Conservation (phyloP, 1,140 invertebrate genomes). For the Anadara kagoshimensis region DNA sequence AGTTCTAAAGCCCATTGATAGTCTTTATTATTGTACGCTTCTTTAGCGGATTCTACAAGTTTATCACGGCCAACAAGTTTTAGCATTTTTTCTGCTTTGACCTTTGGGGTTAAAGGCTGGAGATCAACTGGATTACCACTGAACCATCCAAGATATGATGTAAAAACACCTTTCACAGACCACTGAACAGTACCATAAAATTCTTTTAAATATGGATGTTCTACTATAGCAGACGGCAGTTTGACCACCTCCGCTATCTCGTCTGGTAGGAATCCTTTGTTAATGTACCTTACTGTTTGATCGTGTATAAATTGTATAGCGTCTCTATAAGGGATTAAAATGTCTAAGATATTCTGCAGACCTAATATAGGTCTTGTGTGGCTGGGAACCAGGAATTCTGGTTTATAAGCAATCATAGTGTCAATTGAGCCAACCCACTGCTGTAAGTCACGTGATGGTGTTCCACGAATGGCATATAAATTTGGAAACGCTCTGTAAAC, state of each 20-base stretch:
- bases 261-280: slow-evolving; percentile 51
- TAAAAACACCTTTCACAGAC: slow-evolving; percentile 62
- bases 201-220: slow-evolving; percentile 53
- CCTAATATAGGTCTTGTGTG: slow-evolving; percentile 61
- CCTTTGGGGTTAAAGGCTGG: slow-evolving; percentile 49
- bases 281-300: slow-evolving; percentile 58
- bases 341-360: slow-evolving; percentile 34
- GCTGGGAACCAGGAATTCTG: slow-evolving; percentile 58
- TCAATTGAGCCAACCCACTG: slow-evolving; percentile 60
- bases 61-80: slow-evolving; percentile 50
- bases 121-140: slow-evolving; percentile 61
- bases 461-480: slow-evolving; percentile 66
- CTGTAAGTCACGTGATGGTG: slow-evolving; percentile 48
- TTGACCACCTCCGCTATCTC: slow-evolving; percentile 52
- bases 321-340: slow-evolving; percentile 55
- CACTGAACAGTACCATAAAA: slow-evolving; percentile 63
- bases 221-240: slow-evolving; percentile 45
- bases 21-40: slow-evolving; percentile 52
- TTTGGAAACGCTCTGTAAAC: slow-evolving; percentile 65
- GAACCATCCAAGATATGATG: slow-evolving; percentile 62
- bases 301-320: slow-evolving; percentile 65
- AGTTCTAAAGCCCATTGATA: slow-evolving; percentile 63
- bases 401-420: slow-evolving; percentile 52
- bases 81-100: slow-evolving; percentile 48
- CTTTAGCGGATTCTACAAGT: slow-evolving; percentile 42